These are phyloP conservation scores for Cyrtorhinus lividipennis DNA, from an alignment of 1,140 invertebrate species.

Conservation along the genomic window DNA sequence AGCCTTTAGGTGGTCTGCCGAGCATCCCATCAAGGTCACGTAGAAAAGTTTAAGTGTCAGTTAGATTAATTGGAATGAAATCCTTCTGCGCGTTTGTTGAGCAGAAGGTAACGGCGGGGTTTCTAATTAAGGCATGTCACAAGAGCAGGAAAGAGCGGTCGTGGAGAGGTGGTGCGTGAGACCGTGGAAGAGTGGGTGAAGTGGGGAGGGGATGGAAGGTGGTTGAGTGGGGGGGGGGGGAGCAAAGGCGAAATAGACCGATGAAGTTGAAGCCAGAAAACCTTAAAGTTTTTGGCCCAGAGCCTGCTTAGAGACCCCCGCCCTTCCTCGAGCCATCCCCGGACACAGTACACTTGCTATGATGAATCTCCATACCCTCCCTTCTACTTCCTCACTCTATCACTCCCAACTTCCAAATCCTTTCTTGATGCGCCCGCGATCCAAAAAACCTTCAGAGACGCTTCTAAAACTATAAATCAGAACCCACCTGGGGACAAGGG, in stretches of 20 bases:
- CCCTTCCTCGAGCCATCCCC: background rate
- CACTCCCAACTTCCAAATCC: background rate
- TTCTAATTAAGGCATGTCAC: slow-evolving; percentile 11
- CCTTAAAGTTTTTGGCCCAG: background rate
- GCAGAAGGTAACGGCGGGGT: background rate
- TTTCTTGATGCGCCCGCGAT: background rate
- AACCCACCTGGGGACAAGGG: slow-evolving; percentile 1
- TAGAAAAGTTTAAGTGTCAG: background rate
- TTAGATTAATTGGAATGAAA: slow-evolving; percentile 7
- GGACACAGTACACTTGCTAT: slow-evolving; percentile 3
- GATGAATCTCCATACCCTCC: background rate
- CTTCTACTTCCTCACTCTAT: background rate
- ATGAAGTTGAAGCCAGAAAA: background rate
- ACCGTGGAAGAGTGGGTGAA: background rate
- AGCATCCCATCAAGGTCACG: background rate
- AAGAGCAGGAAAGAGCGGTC: background rate
- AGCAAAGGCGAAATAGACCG: slow-evolving; percentile 1
- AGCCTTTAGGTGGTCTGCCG: background rate
- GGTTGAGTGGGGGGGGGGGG: background rate
- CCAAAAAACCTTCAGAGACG: slow-evolving; percentile 5
- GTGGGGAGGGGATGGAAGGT: background rate
- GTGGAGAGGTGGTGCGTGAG: background rate
- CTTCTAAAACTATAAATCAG: slow-evolving; percentile 12
- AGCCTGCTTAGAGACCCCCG: background rate
- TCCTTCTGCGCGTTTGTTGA: slow-evolving; percentile 7